Evolutionary conservation across 2,797 vertebrate species (phyloP), one percentile per base, ranked within the genome.

Genomic region (Sebastes steindachneri): DNA sequence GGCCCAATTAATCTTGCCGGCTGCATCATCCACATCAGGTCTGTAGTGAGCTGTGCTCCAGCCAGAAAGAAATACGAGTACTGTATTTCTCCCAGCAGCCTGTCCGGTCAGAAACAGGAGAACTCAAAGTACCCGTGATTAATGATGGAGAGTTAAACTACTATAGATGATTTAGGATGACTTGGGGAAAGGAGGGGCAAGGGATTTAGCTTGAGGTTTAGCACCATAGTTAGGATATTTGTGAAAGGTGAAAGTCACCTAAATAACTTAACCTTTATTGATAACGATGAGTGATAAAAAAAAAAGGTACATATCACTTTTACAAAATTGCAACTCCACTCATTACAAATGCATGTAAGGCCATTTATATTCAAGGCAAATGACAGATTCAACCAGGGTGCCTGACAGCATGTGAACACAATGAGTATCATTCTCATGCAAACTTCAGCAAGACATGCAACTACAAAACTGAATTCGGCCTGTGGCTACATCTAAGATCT

Each of bases 1-100:
- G 96, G 95, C 96, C 96, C 97, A 97, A 98, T 98, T 98, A 98
- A 98, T 97, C 96, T 96, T 96, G 93, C 95, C 93, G 90, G 93
- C 96, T 97, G 96, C 95, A 97, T 96, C 95, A 95, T 96, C 96
- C 96, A 93, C 96, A 96, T 95, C 84, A 97, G 95, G 96, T 96
- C 96, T 79, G 95, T 94, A 94, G 96, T 96, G 95, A 95, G 94
- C 96, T 96, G 94, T 92, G 96, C 79, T 88, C 64, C 55, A 86
- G 88, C 77, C 75, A 72, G 62, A 76, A 65, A 92, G 84, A 86
- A 87, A 88, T 88, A 91, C 23, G 63, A 88, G 96, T 71, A 96
- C 94, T 95, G 95, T 95, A 96, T 97, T 97, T 97, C 96, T 96
- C 96, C 94, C 95, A 96, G 96, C 96, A 96, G 95, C 95, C 95